These are phyloP conservation scores for Torymus auratus DNA, from an alignment of 2,888 invertebrate genomes.

Conservation along the genomic window DNA sequence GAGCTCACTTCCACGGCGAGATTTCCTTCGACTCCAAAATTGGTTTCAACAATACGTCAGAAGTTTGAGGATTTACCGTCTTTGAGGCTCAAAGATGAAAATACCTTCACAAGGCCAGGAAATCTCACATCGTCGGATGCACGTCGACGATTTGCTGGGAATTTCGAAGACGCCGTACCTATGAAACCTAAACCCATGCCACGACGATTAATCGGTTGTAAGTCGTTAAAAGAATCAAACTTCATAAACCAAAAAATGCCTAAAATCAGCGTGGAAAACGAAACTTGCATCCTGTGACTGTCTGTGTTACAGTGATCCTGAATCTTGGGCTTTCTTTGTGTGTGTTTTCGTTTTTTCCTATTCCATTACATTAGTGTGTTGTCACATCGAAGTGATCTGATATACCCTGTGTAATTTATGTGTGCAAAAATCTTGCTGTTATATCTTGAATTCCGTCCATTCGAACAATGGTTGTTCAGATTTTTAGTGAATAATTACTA, in stretches of 20 bases:
- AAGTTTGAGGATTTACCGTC: slow-evolving; percentile 57
- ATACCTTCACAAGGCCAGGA: slow-evolving; percentile 28
- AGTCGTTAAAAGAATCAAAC: slow-evolving; percentile 54
- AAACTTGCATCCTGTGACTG: slow-evolving; percentile 50
- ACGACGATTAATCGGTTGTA: slow-evolving; percentile 58
- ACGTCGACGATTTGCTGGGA: slow-evolving; percentile 52
- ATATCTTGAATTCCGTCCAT: slow-evolving; percentile 43
- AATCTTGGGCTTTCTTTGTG: slow-evolving; percentile 52
- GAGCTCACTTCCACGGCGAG: slow-evolving; percentile 46
- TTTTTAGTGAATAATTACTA: slow-evolving; percentile 40
- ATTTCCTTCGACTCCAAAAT: slow-evolving; percentile 63
- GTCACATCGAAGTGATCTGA: slow-evolving; percentile 28
- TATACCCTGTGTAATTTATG: slow-evolving; percentile 34
- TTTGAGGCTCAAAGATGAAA: slow-evolving; percentile 54
- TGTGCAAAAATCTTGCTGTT: slow-evolving; percentile 40
- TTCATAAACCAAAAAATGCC: slow-evolving; percentile 42
- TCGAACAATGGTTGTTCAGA: slow-evolving; percentile 45
- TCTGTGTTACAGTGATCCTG: slow-evolving; percentile 47
- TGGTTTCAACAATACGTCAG: slow-evolving; percentile 66
- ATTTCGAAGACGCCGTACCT: slow-evolving; percentile 54
- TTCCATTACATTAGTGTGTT: slow-evolving; percentile 40
- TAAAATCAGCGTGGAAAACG: slow-evolving; percentile 43
- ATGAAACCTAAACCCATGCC: slow-evolving; percentile 56
- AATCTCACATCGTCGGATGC: slow-evolving; percentile 16
- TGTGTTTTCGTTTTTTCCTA: slow-evolving; percentile 40